Conservation (phyloP, 2,888 invertebrate species). For the Lagria hirta region DNA sequence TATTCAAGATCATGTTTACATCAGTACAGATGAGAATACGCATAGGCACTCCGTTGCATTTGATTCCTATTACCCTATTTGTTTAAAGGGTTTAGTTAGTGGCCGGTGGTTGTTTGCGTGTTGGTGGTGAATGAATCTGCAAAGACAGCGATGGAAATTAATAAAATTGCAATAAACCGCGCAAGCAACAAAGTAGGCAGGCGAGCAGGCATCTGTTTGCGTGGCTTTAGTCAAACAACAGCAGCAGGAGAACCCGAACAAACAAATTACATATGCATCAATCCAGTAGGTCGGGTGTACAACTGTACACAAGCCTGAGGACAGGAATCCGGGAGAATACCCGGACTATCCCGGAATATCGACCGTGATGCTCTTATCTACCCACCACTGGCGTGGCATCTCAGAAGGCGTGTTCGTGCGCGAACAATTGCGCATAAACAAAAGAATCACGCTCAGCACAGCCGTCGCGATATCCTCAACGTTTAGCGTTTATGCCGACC, state of each 20-base stretch:
- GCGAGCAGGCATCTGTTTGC: slow-evolving; percentile 38
- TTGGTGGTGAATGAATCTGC: slow-evolving; percentile 7
- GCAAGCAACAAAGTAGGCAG: slow-evolving; percentile 14
- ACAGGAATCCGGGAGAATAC: slow-evolving; percentile 45
- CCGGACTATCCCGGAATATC: slow-evolving; percentile 49
- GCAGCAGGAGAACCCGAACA: slow-evolving; percentile 32
- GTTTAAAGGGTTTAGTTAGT: too few relatives aligned
- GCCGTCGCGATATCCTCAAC: slow-evolving; percentile 30
- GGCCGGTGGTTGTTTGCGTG: slow-evolving; percentile 14
- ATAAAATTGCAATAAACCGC: slow-evolving; percentile 37
- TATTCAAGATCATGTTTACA: too few relatives aligned
- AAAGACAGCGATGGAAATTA: slow-evolving; percentile 35
- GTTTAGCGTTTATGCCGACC: slow-evolving; percentile 36
- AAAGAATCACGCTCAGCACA: slow-evolving; percentile 43
- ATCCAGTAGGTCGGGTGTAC: slow-evolving; percentile 37
- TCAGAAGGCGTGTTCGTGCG: slow-evolving; percentile 44
- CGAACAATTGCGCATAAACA: slow-evolving; percentile 44
- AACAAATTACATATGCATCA: slow-evolving; percentile 50
- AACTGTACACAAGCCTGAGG: slow-evolving; percentile 20
- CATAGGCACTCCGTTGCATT: too few relatives aligned
- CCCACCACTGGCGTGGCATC: slow-evolving; percentile 50
- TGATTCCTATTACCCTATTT: too few relatives aligned
- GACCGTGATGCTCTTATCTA: slow-evolving; percentile 51
- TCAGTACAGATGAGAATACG: too few relatives aligned
- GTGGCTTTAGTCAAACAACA: slow-evolving; percentile 34